Conservation (phyloP, 23 tunicate species). For the Trididemnum nubilum region DNA sequence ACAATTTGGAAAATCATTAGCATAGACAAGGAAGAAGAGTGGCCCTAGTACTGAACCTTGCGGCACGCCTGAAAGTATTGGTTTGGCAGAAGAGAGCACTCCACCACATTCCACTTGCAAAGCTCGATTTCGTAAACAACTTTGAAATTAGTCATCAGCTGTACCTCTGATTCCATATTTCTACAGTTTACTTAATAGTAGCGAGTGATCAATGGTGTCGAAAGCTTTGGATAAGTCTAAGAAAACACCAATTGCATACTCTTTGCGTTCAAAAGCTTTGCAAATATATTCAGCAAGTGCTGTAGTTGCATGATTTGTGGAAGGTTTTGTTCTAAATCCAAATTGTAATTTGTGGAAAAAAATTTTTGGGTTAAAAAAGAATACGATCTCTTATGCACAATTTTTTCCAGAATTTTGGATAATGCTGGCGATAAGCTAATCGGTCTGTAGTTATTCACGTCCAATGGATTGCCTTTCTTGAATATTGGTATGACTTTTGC, state of each 20-base stretch:
- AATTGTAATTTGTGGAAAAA: not conserved
- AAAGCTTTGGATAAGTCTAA: slow-evolving; percentile 37
- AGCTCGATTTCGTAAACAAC: not conserved
- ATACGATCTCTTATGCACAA: not conserved
- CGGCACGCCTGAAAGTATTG: slow-evolving; percentile 1
- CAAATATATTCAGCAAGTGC: not conserved
- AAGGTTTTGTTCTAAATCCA: slow-evolving; percentile 7
- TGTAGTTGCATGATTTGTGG: slow-evolving; percentile 1
- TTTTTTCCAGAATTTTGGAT: slow-evolving; percentile 24
- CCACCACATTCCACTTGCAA: slow-evolving; percentile 1
- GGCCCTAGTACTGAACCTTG: slow-evolving; percentile 32
- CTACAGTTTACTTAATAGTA: slow-evolving; percentile 9
- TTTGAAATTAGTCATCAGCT: slow-evolving; percentile 18
- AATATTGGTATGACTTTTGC: slow-evolving; percentile 23
- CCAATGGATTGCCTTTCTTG: slow-evolving; percentile 1
- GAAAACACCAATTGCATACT: slow-evolving; percentile 16
- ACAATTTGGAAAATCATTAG: slow-evolving; percentile 17
- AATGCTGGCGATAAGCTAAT: not conserved
- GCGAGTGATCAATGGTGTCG: slow-evolving; percentile 24
- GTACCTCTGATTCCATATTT: slow-evolving; percentile 30
- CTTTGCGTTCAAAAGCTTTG: not conserved
- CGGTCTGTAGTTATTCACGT: slow-evolving; percentile 18
- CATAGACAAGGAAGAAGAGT: slow-evolving; percentile 10
- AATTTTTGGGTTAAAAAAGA: not conserved
- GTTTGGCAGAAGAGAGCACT: not conserved